These are phyloP conservation scores for Drosophila mayri DNA, from an alignment of 1,140 invertebrate species.

Conservation along the genomic window DNA sequence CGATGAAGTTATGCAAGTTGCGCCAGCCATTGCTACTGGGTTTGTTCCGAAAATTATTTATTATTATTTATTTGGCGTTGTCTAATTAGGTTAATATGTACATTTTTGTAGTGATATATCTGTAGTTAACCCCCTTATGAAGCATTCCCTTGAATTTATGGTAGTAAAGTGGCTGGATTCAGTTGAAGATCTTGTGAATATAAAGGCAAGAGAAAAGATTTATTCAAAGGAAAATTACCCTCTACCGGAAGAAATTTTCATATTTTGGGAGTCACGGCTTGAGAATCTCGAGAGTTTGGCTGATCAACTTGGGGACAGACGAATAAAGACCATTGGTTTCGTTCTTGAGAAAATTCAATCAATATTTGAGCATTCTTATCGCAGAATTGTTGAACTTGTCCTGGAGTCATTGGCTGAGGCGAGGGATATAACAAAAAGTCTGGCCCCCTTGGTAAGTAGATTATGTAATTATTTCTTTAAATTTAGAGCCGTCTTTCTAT, in stretches of 20 bases:
- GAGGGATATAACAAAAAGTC: slow-evolving; percentile 88
- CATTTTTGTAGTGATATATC: slow-evolving; percentile 41
- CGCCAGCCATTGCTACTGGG: slow-evolving; percentile 86
- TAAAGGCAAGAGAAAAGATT: slow-evolving; percentile 53
- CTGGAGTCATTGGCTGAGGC: slow-evolving; percentile 88
- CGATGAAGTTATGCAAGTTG: slow-evolving; percentile 88
- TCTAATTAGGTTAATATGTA: not conserved
- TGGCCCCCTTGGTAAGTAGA: slow-evolving; percentile 86
- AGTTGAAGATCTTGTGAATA: slow-evolving; percentile 89
- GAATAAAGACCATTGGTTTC: slow-evolving; percentile 92
- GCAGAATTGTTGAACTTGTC: slow-evolving; percentile 88
- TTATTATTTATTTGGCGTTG: not conserved
- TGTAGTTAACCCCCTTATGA: slow-evolving; percentile 87
- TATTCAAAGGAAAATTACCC: slow-evolving; percentile 85
- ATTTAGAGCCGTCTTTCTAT: too few relatives aligned
- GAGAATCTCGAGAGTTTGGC: slow-evolving; percentile 94
- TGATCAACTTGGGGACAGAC: slow-evolving; percentile 91
- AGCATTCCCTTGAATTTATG: slow-evolving; percentile 89
- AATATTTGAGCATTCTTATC: slow-evolving; percentile 90
- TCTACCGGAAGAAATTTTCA: slow-evolving; percentile 89
- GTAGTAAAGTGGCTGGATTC: slow-evolving; percentile 91
- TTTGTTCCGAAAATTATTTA: slow-evolving; percentile 65
- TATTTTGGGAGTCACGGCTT: slow-evolving; percentile 89
- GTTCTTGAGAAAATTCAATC: slow-evolving; percentile 91
- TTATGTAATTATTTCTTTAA: not conserved